These are phyloP conservation scores for Idaea aversata DNA, from an alignment of 2,888 invertebrate species.

Conservation along the genomic window DNA sequence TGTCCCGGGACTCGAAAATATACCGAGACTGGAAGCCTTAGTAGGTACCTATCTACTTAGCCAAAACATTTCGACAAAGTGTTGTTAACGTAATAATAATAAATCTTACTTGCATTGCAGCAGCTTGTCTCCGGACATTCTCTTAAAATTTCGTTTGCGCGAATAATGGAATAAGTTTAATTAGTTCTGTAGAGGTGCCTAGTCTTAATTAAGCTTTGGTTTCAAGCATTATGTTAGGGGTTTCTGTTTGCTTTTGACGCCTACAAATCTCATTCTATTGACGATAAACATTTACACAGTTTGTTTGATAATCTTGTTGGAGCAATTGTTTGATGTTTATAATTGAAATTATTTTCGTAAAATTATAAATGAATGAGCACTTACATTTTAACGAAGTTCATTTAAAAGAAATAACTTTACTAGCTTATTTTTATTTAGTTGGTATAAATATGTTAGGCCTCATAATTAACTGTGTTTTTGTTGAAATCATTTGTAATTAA, in stretches of 20 bases:
- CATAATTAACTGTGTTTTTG: no score
- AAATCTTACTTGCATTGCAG: slow-evolving; percentile 51
- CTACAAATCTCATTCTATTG: slow-evolving; percentile 34
- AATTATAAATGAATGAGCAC: background rate
- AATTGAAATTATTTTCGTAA: background rate
- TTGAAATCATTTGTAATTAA: no score
- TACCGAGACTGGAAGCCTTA: no score
- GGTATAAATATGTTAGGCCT: no score
- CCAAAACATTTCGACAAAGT: slow-evolving; percentile 31
- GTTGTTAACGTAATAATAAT: slow-evolving; percentile 45
- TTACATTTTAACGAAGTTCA: background rate
- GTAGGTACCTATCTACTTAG: slow-evolving; percentile 10
- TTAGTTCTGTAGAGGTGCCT: slow-evolving; percentile 66
- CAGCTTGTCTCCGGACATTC: slow-evolving; percentile 49
- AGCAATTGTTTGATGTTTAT: background rate
- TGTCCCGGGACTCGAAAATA: no score
- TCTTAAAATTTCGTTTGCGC: slow-evolving; percentile 63
- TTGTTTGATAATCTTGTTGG: slow-evolving; percentile 1
- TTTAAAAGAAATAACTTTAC: background rate
- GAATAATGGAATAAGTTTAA: slow-evolving; percentile 76
- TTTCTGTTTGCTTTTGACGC: slow-evolving; percentile 47
- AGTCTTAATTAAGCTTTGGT: slow-evolving; percentile 71
- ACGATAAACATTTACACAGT: background rate
- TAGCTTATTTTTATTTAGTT: background rate
- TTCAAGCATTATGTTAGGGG: slow-evolving; percentile 50